A percentile compares a stretch with the other conserved stretches of the same genome.
Evolutionary conservation across 1,140 invertebrate genomes (phyloP).

Genomic region (Apis florea): DNA sequence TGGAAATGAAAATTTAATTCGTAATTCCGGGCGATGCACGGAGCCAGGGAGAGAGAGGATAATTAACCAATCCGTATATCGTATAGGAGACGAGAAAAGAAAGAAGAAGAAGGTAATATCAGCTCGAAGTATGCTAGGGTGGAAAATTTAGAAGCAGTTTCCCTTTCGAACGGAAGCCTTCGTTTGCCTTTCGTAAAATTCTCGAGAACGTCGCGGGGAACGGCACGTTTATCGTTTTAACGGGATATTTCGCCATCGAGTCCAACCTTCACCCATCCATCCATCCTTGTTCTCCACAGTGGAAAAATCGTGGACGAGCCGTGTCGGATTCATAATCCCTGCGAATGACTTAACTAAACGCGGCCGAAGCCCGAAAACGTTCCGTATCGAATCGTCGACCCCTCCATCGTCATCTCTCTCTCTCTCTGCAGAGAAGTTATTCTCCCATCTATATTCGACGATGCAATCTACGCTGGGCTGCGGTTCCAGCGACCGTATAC

Average conservation of each 20-base stretch:
- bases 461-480: slow-evolving; percentile 60
- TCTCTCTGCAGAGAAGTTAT: slow-evolving; percentile 58
- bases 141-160: slow-evolving; percentile 27
- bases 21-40: slow-evolving; percentile 51
- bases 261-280: background rate
- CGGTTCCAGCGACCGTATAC: slow-evolving; percentile 58
- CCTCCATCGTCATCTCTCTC: slow-evolving; percentile 11
- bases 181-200: background rate
- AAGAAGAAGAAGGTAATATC: slow-evolving; percentile 39
- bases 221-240: too few relatives aligned
- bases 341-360: slow-evolving; percentile 75
- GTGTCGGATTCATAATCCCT: slow-evolving; percentile 70
- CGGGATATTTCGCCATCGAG: background rate
- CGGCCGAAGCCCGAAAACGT: slow-evolving; percentile 66
- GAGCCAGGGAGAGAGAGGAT: background rate
- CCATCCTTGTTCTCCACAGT: slow-evolving; percentile 47
- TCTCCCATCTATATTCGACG: slow-evolving; percentile 68
- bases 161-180: slow-evolving; percentile 19
- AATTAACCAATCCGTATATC: slow-evolving; percentile 54
- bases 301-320: slow-evolving; percentile 51
- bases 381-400: slow-evolving; percentile 67
- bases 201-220: background rate
- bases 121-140: slow-evolving; percentile 30
- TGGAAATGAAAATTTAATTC: slow-evolving; percentile 62
- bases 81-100: slow-evolving; percentile 39